phyloP scores from a whole-genome alignment of 2,113 vertebrate genomes.

The Oryctolagus cuniculus region DNA sequence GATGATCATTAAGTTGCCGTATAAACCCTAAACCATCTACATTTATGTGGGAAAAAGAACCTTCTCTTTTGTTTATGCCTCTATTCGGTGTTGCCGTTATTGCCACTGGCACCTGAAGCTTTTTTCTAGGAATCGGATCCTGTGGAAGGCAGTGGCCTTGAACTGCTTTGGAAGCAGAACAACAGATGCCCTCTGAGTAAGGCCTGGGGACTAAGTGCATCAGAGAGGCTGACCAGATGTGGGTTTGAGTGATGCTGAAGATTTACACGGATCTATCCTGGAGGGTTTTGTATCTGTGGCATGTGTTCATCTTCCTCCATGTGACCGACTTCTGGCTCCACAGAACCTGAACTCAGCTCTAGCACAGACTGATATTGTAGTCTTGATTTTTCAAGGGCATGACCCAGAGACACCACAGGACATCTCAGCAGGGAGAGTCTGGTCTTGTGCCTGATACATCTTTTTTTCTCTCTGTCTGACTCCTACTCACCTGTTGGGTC shows the following conservation, averaged over 20 bases:
- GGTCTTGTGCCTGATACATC: background rate
- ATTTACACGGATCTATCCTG: background rate
- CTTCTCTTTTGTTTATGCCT: background rate
- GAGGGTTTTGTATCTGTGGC: background rate
- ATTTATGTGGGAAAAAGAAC: background rate
- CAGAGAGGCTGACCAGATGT: background rate
- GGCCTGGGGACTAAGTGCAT: background rate
- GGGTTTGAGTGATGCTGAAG: background rate
- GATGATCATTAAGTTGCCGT: background rate
- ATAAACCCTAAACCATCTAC: background rate
- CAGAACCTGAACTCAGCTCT: background rate
- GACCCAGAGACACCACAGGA: background rate
- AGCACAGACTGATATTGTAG: background rate
- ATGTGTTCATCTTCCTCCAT: slow-evolving; percentile 21
- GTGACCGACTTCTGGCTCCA: background rate
- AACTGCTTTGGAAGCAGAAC: background rate
- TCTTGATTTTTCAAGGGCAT: background rate
- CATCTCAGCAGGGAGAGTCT: background rate
- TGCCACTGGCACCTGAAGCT: background rate
- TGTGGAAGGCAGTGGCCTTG: background rate
- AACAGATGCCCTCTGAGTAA: background rate
- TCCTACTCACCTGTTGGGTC: background rate
- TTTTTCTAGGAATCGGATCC: background rate
- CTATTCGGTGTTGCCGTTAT: background rate
- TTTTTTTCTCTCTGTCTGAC: background rate